Percentiles rank a stretch among this genome's conserved stretches.
Conservation (phyloP, 1,140 invertebrate genomes). For the Lordiphosa clarofinis region DNA sequence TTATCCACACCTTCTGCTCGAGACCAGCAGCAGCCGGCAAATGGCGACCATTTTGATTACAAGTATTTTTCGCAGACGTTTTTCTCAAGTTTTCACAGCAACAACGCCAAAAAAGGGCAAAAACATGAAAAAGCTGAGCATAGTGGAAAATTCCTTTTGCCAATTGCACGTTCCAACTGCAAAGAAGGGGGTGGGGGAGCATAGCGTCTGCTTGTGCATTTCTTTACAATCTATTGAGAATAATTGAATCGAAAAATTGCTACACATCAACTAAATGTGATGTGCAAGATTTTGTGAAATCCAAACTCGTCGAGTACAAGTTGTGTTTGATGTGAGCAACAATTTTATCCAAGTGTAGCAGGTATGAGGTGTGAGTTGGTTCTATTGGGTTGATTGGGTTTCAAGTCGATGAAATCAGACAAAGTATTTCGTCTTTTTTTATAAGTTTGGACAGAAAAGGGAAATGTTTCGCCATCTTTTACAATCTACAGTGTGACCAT, state of each 20-base stretch:
- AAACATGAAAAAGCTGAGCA: slow-evolving; percentile 14
- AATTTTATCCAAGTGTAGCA: too few relatives aligned
- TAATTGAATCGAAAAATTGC: slow-evolving; percentile 70
- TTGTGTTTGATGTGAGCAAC: too few relatives aligned
- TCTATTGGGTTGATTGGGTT: too few relatives aligned
- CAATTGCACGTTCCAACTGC: slow-evolving; percentile 55
- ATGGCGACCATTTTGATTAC: slow-evolving; percentile 57
- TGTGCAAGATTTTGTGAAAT: slow-evolving; percentile 6
- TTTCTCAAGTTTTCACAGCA: slow-evolving; percentile 38
- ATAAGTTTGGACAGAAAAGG: too few relatives aligned
- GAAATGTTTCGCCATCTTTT: too few relatives aligned
- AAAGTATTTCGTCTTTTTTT: too few relatives aligned
- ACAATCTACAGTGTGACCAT: too few relatives aligned
- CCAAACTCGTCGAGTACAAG: background rate
- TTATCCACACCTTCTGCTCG: slow-evolving; percentile 64
- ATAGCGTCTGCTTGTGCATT: slow-evolving; percentile 38
- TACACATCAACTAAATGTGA: slow-evolving; percentile 39
- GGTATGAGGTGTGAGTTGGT: too few relatives aligned
- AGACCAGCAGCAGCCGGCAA: slow-evolving; percentile 12
- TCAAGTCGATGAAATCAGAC: too few relatives aligned
- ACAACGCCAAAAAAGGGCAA: slow-evolving; percentile 1
- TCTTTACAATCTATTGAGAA: slow-evolving; percentile 40
- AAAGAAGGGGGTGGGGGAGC: background rate
- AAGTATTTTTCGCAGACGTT: slow-evolving; percentile 62
- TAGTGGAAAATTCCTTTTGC: slow-evolving; percentile 42